Percentiles rank a stretch among this genome's conserved stretches.
phyloP scores from a whole-genome alignment of 2,888 invertebrate species.

The Griposia aprilina region DNA sequence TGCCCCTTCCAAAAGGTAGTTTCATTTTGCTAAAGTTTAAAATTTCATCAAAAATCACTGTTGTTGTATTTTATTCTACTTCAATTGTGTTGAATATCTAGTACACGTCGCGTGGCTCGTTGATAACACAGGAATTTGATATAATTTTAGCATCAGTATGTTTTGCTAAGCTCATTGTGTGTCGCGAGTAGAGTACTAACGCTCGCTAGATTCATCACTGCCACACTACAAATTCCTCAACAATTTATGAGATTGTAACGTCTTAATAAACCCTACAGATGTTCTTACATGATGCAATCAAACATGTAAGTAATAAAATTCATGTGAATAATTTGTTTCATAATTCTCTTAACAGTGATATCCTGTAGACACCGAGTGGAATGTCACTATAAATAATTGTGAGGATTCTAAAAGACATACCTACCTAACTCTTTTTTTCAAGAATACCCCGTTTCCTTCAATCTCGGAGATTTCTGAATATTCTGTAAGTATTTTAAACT shows the following conservation, averaged over 20 bases:
- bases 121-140: slow-evolving; percentile 38
- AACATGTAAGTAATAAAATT: slow-evolving; percentile 21
- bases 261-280: slow-evolving; percentile 58
- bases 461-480: slow-evolving; percentile 26
- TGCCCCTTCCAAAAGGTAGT: too few relatives aligned
- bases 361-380: slow-evolving; percentile 49
- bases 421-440: background rate
- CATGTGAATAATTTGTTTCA: slow-evolving; percentile 29
- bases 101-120: background rate
- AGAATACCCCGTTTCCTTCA: slow-evolving; percentile 23
- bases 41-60: background rate
- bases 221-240: slow-evolving; percentile 74
- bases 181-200: slow-evolving; percentile 48
- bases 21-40: background rate
- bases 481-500: slow-evolving; percentile 14
- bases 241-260: slow-evolving; percentile 69
- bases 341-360: slow-evolving; percentile 30
- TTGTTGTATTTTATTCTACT: background rate
- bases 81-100: slow-evolving; percentile 16
- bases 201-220: slow-evolving; percentile 73
- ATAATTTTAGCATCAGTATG: slow-evolving; percentile 68
- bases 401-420: slow-evolving; percentile 36
- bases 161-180: slow-evolving; percentile 76
- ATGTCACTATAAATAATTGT: slow-evolving; percentile 30
- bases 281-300: slow-evolving; percentile 36